Percentiles rank a stretch among this genome's conserved stretches.
Conservation (phyloP, 2,888 invertebrate genomes). For the Listrodromus nycthemerus region DNA sequence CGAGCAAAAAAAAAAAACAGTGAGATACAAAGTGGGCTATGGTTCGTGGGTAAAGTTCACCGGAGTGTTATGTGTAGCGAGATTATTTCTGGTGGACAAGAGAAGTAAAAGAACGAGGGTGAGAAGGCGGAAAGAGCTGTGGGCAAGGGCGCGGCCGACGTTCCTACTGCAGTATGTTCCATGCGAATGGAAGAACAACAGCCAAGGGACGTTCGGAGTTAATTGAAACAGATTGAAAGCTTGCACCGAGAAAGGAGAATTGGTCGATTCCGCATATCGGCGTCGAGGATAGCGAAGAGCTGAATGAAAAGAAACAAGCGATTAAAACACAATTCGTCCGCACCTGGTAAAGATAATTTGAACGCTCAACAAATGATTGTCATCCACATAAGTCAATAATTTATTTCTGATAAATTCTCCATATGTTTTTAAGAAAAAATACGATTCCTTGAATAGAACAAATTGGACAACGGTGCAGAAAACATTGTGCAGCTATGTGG, state of each 20-base stretch:
- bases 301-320: too few relatives aligned
- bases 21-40: background rate
- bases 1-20: background rate
- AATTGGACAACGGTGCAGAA: too few relatives aligned
- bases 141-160: background rate
- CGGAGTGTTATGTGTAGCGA: background rate
- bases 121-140: background rate
- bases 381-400: too few relatives aligned
- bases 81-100: background rate
- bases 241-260: background rate
- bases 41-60: background rate
- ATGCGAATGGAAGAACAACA: constrained; percentile 8
- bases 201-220: constrained; percentile 14
- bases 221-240: constrained; percentile 24
- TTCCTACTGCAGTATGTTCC: background rate
- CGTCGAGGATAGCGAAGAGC: too few relatives aligned
- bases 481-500: too few relatives aligned
- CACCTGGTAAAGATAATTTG: too few relatives aligned
- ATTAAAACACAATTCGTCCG: too few relatives aligned
- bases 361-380: too few relatives aligned
- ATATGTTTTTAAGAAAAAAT: too few relatives aligned
- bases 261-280: constrained; percentile 8
- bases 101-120: constrained; percentile 3
- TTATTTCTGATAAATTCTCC: too few relatives aligned
- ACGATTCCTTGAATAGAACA: too few relatives aligned